phyloP scores from a whole-genome alignment of 2,113 vertebrate genomes.

The Oreochromis aureus region DNA sequence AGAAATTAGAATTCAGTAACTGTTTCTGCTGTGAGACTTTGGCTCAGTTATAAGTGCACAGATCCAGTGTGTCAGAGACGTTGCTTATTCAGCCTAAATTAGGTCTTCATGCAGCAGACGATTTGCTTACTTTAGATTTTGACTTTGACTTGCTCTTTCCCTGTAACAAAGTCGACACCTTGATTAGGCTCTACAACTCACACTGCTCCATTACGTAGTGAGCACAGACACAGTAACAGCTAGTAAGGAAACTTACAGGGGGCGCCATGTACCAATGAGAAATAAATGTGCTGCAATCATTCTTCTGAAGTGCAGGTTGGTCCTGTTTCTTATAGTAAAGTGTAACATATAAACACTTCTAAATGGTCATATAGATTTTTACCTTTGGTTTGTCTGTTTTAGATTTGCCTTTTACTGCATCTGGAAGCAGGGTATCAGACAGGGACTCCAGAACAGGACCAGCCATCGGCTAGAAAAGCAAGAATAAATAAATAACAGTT shows the following conservation, averaged over 20 bases:
- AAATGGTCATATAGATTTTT: background rate
- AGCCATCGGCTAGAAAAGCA: conserved; percentile 50
- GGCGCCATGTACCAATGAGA: background rate
- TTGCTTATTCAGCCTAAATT: background rate
- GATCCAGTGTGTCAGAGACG: background rate
- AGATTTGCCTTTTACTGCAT: conserved; percentile 22
- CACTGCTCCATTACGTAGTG: background rate
- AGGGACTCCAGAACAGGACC: conserved; percentile 44
- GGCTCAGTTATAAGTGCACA: background rate
- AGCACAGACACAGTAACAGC: background rate
- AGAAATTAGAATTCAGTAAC: background rate
- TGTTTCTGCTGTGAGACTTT: background rate
- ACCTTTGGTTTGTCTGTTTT: conserved; percentile 69
- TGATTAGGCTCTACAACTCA: conserved; percentile 12
- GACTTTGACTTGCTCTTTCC: conserved; percentile 71
- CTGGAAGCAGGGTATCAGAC: conserved; percentile 45
- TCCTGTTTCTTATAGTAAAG: background rate
- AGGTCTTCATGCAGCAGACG: conserved; percentile 24
- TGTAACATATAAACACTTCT: background rate
- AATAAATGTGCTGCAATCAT: background rate
- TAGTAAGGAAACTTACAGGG: background rate
- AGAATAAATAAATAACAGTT: background rate
- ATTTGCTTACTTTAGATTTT: conserved; percentile 70
- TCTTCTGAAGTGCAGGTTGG: background rate
- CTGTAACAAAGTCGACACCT: conserved; percentile 65